Base-by-base conservation (phyloP, 2,113 vertebrate species). In the Serilophus lunatus region DNA sequence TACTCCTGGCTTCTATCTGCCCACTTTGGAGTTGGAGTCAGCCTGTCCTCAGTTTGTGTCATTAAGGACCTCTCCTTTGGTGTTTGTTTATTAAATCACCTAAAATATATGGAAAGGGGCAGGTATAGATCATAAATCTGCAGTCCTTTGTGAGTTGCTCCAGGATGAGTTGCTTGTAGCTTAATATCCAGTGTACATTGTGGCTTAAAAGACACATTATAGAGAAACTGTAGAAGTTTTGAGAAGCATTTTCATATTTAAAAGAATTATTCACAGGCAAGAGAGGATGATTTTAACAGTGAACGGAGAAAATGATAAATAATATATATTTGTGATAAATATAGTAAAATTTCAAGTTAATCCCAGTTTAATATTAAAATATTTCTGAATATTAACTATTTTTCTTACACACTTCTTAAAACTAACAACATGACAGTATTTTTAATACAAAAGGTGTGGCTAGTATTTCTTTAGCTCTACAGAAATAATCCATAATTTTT, bases 31-130 rank as follows among this genome's bases (percentile, higher is more conserved):
- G 15, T 1, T 63, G 33, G 29, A 50, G 20, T 51, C 61, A 69
- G 28, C 22, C 44, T 81, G 49, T 5, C 8, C 9, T 18, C 2
- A 1, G 5, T 10, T 47, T 2, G 1, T 13, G 23, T 49, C 3
- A 2, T 24, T 49, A 36, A 33, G 23, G n/a, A 50, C 18, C 31
- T 78, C 44, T 75, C 20, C 44, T 20, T 38, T n/a, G 38, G 15
- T 45, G 4, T 24, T 35, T 23, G 5, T 53, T 54, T 79, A 35
- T 44, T 66, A 81, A 72, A 66, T 26, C 44, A 57, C 6, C 6
- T 20, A 36, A 74, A 90, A 45, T n/a, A n/a, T 11, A n/a, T 12
- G 6, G 69, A 79, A 68, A 74, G 25, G 12, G 4, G 18, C 26
- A 44, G 13, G 3, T 31, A 33, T 4, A 31, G 59, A 26, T n/a